Percentiles rank a stretch among this genome's conserved stretches.
These are phyloP conservation scores for Chionomys nivalis DNA, from an alignment of 2,113 vertebrate species.

Conservation along the genomic window DNA sequence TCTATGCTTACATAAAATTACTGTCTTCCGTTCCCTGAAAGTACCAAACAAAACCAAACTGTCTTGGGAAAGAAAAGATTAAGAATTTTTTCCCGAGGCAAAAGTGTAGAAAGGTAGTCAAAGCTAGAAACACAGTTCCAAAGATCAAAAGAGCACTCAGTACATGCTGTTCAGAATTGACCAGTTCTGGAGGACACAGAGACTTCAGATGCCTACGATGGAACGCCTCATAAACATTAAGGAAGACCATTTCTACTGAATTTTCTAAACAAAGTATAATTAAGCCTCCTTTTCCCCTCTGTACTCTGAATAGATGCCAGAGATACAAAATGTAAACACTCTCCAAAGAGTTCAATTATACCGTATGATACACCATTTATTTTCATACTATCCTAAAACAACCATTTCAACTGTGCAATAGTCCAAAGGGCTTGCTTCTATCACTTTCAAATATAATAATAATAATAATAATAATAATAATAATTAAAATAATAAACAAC, in stretches of 20 bases:
- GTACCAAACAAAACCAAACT: slow-evolving; percentile 19
- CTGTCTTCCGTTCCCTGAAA: not conserved
- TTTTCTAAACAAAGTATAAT: not conserved
- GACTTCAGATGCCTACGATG: not conserved
- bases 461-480: not conserved
- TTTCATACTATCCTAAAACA: not conserved
- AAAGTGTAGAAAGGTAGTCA: not conserved
- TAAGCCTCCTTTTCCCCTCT: not conserved
- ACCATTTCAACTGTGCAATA: not conserved
- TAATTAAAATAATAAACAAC: not conserved
- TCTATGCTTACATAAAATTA: slow-evolving; percentile 35
- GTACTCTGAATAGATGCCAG: not conserved
- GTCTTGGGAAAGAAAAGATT: not conserved
- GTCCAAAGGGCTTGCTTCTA: not conserved
- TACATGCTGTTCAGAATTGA: not conserved
- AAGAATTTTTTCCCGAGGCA: not conserved
- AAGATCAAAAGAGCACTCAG: not conserved
- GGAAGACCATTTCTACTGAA: not conserved
- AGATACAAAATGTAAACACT: not conserved
- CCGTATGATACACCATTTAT: not conserved
- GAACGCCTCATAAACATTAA: slow-evolving; percentile 4
- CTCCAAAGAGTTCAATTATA: not conserved
- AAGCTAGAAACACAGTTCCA: not conserved
- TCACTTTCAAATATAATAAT: not conserved
- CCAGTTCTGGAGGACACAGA: not conserved